Evolutionary conservation across 2,888 invertebrate species (phyloP).

Genomic region (Pandemis cinnamomeana): DNA sequence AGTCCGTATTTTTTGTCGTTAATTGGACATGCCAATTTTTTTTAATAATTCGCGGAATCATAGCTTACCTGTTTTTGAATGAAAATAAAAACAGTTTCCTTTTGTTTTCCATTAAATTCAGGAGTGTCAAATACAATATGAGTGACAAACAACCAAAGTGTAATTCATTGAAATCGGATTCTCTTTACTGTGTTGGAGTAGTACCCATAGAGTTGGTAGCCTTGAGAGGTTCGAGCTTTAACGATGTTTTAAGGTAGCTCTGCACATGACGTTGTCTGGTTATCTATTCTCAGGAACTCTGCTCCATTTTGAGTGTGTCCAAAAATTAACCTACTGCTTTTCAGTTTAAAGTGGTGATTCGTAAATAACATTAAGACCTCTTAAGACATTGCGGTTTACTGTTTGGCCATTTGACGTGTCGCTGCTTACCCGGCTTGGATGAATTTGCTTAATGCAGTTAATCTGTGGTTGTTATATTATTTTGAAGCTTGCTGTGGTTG

Average conservation of each 20-base stretch:
- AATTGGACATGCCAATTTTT: no score
- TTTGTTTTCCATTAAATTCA: no score
- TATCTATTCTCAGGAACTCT: neutral
- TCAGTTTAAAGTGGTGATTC: neutral
- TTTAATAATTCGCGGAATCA: no score
- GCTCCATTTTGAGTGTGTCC: neutral
- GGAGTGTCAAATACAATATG: neutral
- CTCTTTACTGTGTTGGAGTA: neutral
- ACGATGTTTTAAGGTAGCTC: neutral
- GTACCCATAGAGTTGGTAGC: neutral
- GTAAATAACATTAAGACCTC: neutral
- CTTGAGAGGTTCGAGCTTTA: neutral
- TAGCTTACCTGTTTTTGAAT: no score
- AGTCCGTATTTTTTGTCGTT: no score
- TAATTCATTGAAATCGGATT: neutral
- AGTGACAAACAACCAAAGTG: no score
- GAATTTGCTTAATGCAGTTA: slow-evolving; percentile 16
- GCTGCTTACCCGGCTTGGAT: neutral
- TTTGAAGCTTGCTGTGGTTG: neutral
- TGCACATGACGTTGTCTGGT: neutral
- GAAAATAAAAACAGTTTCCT: no score
- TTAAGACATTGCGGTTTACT: neutral
- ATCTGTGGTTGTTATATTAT: neutral
- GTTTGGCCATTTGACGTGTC: neutral
- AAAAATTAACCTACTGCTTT: neutral